Evolutionary conservation across 1,140 invertebrate genomes (phyloP).

Genomic region (Amphibalanus amphitrite): DNA sequence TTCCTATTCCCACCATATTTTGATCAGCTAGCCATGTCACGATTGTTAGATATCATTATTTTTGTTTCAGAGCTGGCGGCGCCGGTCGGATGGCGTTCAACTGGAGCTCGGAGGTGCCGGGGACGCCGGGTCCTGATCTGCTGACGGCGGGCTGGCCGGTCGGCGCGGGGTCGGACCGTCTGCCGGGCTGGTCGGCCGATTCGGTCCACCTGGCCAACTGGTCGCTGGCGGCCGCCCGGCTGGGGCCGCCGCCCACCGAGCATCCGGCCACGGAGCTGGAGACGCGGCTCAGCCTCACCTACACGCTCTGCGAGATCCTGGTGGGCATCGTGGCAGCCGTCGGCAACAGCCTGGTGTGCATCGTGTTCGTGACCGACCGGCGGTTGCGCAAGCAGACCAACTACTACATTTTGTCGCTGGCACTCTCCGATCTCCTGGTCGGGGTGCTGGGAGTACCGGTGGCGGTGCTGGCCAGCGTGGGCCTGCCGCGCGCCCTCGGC

Average conservation of each 20-base stretch:
- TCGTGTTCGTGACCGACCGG: constrained; percentile 57
- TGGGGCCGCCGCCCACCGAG: background rate
- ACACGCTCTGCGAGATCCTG: constrained; percentile 53
- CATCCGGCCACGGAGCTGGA: constrained; percentile 6
- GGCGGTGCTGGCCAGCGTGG: constrained; percentile 55
- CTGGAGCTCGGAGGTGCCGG: background rate
- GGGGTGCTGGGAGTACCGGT: constrained; percentile 55
- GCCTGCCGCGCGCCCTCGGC: constrained; percentile 54
- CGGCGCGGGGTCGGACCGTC: too few relatives aligned
- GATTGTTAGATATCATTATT: too few relatives aligned
- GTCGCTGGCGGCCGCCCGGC: too few relatives aligned
- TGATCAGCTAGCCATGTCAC: too few relatives aligned
- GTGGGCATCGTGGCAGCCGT: constrained; percentile 61
- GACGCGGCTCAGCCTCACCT: constrained; percentile 43
- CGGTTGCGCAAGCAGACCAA: constrained; percentile 62
- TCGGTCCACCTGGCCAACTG: too few relatives aligned
- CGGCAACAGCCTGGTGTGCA: constrained; percentile 67
- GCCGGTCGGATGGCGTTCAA: background rate
- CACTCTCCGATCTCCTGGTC: constrained; percentile 59
- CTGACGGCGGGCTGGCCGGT: too few relatives aligned
- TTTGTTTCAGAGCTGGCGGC: too few relatives aligned
- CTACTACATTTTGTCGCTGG: constrained; percentile 77
- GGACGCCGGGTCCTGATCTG: too few relatives aligned
- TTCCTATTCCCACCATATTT: too few relatives aligned
- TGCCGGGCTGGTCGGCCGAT: too few relatives aligned